A percentile compares a stretch with the other conserved stretches of the same genome.
Conservation (phyloP, 1,140 invertebrate species). For the Hyposmocoma kahamanoa region DNA sequence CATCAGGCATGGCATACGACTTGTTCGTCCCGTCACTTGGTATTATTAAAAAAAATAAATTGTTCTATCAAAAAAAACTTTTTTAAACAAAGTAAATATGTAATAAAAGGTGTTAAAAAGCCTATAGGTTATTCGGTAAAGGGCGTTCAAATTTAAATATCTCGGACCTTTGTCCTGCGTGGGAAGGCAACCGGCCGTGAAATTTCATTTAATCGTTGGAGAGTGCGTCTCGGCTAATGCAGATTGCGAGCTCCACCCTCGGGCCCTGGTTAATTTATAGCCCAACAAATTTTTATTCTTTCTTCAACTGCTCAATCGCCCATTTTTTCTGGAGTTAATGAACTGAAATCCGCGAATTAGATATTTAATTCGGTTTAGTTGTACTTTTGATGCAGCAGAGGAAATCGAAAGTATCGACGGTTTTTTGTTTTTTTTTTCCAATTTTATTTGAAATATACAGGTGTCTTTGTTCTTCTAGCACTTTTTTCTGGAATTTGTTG, state of each 20-base stretch:
- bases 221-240: slow-evolving; percentile 67
- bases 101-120: no score
- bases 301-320: slow-evolving; percentile 55
- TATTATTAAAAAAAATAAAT: no score
- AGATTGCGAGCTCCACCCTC: slow-evolving; percentile 57
- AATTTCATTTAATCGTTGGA: slow-evolving; percentile 69
- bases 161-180: slow-evolving; percentile 58
- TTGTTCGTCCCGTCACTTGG: no score
- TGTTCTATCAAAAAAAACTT: no score
- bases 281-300: slow-evolving; percentile 68
- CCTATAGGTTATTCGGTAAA: slow-evolving; percentile 49
- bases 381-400: neutral
- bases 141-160: slow-evolving; percentile 64
- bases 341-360: slow-evolving; percentile 39
- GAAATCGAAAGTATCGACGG: no score
- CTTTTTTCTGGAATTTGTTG: no score
- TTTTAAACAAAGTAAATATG: no score
- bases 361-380: slow-evolving; percentile 11
- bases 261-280: slow-evolving; percentile 61
- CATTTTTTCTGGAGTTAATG: slow-evolving; percentile 54
- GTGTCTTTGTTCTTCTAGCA: no score
- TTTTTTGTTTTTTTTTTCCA: no score
- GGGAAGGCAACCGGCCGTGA: slow-evolving; percentile 56
- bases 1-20: no score
- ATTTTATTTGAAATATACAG: no score